Conservation (phyloP, 2,888 invertebrate species). For the Mythimna lalbum region DNA sequence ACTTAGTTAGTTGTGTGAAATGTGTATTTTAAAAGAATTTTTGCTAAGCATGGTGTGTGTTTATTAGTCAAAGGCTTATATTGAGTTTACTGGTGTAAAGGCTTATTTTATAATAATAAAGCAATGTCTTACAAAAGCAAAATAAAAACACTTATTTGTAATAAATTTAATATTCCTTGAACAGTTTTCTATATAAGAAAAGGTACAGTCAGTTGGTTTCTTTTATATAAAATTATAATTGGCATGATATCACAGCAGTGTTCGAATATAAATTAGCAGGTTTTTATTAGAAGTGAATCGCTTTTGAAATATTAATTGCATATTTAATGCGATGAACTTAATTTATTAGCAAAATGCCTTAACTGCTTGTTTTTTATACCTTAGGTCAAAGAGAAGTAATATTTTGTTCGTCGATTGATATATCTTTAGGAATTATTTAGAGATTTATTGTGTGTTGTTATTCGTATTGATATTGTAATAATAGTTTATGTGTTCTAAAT, state of each 20-base stretch:
- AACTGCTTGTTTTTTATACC: background rate
- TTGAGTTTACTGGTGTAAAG: conserved; percentile 54
- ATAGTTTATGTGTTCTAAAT: conserved; percentile 6
- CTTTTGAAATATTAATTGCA: conserved; percentile 26
- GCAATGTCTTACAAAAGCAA: background rate
- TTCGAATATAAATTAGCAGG: background rate
- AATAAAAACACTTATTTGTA: background rate
- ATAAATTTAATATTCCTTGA: background rate
- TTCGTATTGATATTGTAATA: conserved; percentile 4
- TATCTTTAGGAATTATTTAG: conserved; percentile 2
- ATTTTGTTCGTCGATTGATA: background rate
- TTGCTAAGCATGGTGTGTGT: conserved; percentile 58
- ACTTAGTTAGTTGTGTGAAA: conserved; percentile 54
- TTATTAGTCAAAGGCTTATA: conserved; percentile 63
- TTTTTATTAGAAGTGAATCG: conserved; percentile 11
- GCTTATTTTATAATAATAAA: conserved; percentile 39
- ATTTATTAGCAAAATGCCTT: background rate
- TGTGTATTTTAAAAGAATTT: conserved; percentile 47
- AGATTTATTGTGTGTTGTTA: conserved; percentile 12
- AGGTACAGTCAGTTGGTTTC: conserved; percentile 1
- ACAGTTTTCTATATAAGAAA: background rate
- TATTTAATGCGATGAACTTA: background rate
- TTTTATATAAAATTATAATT: conserved; percentile 3
- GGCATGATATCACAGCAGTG: conserved; percentile 21
- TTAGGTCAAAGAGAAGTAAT: background rate